Base-by-base conservation (phyloP, 2,888 invertebrate genomes). In the Heteromyza rotundicornis region DNA sequence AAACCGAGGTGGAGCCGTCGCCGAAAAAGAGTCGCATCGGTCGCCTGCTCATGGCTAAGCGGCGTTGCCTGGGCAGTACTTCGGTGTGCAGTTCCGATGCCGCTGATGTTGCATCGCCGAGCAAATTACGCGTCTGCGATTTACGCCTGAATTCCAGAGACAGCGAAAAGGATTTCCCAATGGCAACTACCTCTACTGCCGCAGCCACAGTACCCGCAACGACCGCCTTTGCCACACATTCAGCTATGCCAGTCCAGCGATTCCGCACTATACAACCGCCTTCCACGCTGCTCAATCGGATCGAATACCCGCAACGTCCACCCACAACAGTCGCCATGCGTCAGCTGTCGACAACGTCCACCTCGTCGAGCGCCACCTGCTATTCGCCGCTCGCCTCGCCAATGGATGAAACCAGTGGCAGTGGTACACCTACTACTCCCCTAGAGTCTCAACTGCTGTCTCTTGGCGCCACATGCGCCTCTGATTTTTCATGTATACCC, bases 1-100 rank as follows among this genome's bases (percentile, higher is more conserved):
- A 89, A 78, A 87, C 85, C 14, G 91, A 92, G 81, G 85, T 89
- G 2, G 91, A 91, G 75, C 92, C 91, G 1, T 89, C 90, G 2
- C 89, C 90, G n/a, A 92, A 92, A 80, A 91, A 91, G 79, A 88
- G 81, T 61, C 79, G 83, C 19, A 71, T 83, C 22, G 85, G 84
- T 7, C 78, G 77, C 2, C 74, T 86, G 24, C 81, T 87, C 64
- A 80, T 86, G n/a, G 83, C 82, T 20, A 86, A 86, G 60, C 82
- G 86, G 47, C 82, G 85, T 54, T 80, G 82, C 32, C 74, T 84
- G 22, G 64, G 65, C 1, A 76, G 72, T 53, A 65, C 70, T 27
- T 64, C 67, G 0, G 58, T 68, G 50, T 69, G 64, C 44, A 76
- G 75, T 51, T 73, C 75, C 14, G 76, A 79, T n/a, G 68, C 76